phyloP scores from a whole-genome alignment of 2,888 invertebrate species.

The Sarcophaga rosellei region DNA sequence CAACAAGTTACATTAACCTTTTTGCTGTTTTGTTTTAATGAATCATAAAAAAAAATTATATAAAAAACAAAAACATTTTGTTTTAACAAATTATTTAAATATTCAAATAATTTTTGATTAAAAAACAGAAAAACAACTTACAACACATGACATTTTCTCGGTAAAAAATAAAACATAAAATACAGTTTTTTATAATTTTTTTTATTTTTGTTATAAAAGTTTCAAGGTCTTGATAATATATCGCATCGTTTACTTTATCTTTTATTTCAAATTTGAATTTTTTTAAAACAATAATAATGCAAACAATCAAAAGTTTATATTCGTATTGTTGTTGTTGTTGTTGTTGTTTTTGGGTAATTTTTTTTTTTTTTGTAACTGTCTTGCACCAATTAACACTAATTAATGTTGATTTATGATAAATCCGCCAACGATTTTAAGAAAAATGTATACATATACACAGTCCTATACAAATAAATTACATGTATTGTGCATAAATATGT shows the following conservation, averaged over 20 bases:
- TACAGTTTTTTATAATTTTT: not conserved
- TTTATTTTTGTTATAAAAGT: not conserved
- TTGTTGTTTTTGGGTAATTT: not conserved
- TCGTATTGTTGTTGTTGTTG: not conserved
- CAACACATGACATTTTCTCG: not conserved
- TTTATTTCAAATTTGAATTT: too few relatives aligned
- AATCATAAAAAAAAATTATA: not conserved
- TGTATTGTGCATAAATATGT: not conserved
- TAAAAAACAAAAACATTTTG: not conserved
- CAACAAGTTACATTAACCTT: not conserved
- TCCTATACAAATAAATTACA: not conserved
- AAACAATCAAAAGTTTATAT: not conserved
- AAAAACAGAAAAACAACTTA: not conserved
- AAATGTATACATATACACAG: not conserved
- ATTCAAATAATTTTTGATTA: not conserved
- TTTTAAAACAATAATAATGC: not conserved
- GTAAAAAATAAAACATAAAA: not conserved
- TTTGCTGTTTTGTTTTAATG: not conserved
- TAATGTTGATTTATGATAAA: conserved; percentile 63
- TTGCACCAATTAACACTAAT: conserved; percentile 67
- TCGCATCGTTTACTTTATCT: not conserved
- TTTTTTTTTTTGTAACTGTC: conserved; percentile 46
- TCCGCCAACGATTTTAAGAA: conserved; percentile 56
- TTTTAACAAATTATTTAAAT: not conserved
- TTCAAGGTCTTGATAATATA: not conserved